Evolutionary conservation across 2,797 vertebrate genomes (phyloP), one percentile per base, ranked within the genome.

Genomic region (Lagocephalus sceleratus): DNA sequence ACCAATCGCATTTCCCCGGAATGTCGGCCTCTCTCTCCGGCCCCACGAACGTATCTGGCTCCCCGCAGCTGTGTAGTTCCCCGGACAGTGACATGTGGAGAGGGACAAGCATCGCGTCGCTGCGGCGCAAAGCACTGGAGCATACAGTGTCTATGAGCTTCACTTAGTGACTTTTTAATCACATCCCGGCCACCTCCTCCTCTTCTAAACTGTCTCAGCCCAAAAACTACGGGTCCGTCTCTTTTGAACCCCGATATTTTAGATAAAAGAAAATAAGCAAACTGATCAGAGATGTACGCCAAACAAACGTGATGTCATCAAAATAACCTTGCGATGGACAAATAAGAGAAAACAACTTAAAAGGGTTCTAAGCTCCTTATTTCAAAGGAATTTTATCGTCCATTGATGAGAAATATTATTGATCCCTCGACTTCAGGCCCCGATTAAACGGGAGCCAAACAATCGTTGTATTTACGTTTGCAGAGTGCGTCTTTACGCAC

Each of bases 61-160:
- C 94, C 67, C 94, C 94, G 35, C 96, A 98, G 90, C 94, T 98
- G 86, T 98, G 96, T 92, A 95, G 88, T 83, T 97, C 95, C 73
- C 95, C 95, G 92, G 96, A 98, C 91, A 98, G 94, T 93, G 96
- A 98, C 87, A 92, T 98, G 92, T 98, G 96, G 96, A 93, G 95
- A 92, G 96, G 96, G 89, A 95, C 94, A 78, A 98, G 96, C 94
- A 97, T 98, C 85, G 95, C 96, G 68, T 96, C 96, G 60, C 91
- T 98, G 72, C 93, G 95, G 86, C 94, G 95, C 83, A 98, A 98
- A 91, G 95, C 96, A 72, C 92, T 98, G 75, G 96, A 98, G 94
- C 96, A 98, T 94, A 98, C 96, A 93, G 95, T 97, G 76, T 98
- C 95, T 81, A 98, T 98, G 95, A 97, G 94, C 88, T 98, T 97